A percentile compares a stretch with the other conserved stretches of the same genome.
phyloP scores from a whole-genome alignment of 2,113 vertebrate species.

The Hemiscyllium ocellatum region DNA sequence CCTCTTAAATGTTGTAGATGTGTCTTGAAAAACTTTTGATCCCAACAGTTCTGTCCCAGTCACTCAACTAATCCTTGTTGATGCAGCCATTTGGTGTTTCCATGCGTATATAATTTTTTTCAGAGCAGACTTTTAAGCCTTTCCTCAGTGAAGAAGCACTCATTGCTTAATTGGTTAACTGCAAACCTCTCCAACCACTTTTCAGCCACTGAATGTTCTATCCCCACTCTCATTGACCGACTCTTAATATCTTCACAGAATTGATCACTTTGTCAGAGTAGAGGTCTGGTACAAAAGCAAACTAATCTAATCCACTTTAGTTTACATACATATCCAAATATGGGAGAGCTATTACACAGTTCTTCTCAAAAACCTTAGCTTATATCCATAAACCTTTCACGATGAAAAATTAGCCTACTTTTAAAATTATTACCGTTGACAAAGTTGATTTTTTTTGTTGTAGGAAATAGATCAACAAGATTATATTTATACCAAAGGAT shows the following conservation, averaged over 20 bases:
- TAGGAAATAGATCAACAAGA: constrained; percentile 74
- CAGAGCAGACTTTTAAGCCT: neutral
- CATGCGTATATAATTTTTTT: neutral
- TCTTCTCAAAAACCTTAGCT: neutral
- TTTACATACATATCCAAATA: neutral
- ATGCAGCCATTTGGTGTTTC: neutral
- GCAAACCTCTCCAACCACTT: too few species aligned
- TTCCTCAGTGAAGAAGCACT: neutral
- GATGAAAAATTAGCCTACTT: neutral
- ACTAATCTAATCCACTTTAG: neutral
- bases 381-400: neutral
- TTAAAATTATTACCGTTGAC: neutral
- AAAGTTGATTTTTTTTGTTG: neutral
- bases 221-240: neutral
- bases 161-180: neutral
- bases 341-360: neutral
- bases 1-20: neutral
- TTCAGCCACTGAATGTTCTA: neutral
- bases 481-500: constrained; percentile 80
- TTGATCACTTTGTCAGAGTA: neutral
- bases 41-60: neutral
- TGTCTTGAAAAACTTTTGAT: too few species aligned
- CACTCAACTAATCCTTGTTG: neutral
- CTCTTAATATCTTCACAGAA: neutral
- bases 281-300: neutral